A percentile compares a stretch with the other conserved stretches of the same genome.
Conservation (phyloP, 2,888 invertebrate genomes). For the Lamellibrachia satsuma region DNA sequence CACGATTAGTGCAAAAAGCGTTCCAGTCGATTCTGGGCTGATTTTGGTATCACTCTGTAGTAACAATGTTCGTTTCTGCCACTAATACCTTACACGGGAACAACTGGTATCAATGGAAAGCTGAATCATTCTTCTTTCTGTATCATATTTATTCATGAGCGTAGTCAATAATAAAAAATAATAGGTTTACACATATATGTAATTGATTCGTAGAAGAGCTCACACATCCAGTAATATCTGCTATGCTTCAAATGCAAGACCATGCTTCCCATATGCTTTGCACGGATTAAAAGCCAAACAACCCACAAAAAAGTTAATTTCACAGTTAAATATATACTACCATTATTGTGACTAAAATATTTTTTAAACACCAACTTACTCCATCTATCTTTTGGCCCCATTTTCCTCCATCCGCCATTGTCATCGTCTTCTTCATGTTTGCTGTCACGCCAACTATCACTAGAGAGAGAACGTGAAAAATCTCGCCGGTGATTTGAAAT, state of each 20-base stretch:
- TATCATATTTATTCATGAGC: not conserved
- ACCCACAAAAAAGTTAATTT: too few species aligned
- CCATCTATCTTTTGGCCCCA: constrained; percentile 70
- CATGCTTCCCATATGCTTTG: not conserved
- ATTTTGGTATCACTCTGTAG: too few species aligned
- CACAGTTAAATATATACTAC: not conserved
- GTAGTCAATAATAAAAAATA: too few species aligned
- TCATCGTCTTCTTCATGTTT: constrained; percentile 51
- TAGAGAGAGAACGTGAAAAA: constrained; percentile 57
- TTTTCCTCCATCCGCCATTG: constrained; percentile 69
- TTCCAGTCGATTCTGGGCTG: too few species aligned
- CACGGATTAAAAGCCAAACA: too few species aligned
- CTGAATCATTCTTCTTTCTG: too few species aligned
- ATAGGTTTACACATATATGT: not conserved
- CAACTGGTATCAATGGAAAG: too few species aligned
- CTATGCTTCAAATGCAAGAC: not conserved
- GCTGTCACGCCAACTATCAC: constrained; percentile 60
- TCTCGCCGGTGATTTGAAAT: constrained; percentile 46
- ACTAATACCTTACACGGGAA: too few species aligned
- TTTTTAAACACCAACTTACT: constrained; percentile 59
- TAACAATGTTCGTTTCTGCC: too few species aligned
- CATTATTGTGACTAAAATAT: not conserved
- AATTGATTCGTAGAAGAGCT: not conserved
- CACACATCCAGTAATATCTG: not conserved
- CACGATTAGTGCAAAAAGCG: too few species aligned